Base-by-base conservation (phyloP, 2,888 invertebrate genomes). In the Kryphioiulus occultus region DNA sequence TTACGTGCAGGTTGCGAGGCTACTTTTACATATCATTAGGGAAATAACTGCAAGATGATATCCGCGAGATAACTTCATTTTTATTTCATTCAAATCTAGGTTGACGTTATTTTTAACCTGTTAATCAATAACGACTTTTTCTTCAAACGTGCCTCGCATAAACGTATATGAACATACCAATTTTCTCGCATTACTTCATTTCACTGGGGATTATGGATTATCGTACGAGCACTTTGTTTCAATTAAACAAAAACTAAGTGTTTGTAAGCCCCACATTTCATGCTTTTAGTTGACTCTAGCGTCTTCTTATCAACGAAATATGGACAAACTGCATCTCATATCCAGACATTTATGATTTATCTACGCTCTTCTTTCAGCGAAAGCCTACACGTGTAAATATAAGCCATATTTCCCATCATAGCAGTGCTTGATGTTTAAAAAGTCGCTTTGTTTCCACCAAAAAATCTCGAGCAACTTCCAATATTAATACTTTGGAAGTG, bases 171-270 rank as follows among this genome's bases (percentile, higher is more conserved):
- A 44, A 44, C 22, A 22, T 3, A 26, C 26, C 68, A 68, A 68
- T 68, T 10, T 68, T 26, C 22, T 26, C 68, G 68, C 68, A 68
- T 68, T 68, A 68, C 26, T 26, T 68, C 68, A 68, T 68, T 68
- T 68, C 68, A 68, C 26, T 26, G 9, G 68, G 68, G 68, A 68
- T 59, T 59, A 59, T 59, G 59, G 59, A 59, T 68, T 68, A 68
- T 68, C 26, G 10, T 68, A 12, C 68, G 7, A 68, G 68, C 68
- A 68, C 68, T 68, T 68, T 68, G 68, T 68, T 68, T 68, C 68
- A 68, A 68, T 68, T 68, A 68, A 68, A 68, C 68, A 68, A 68
- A 68, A 68, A 68, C 22, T 68, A 68, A 68, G 68, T 68, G 68
- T 68, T 26, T 68, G 26, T 68, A 68, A 68, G 68, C 26, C 26